These are phyloP conservation scores for Acanthochromis polyacanthus DNA, from an alignment of 2,113 vertebrate species.

Conservation along the genomic window DNA sequence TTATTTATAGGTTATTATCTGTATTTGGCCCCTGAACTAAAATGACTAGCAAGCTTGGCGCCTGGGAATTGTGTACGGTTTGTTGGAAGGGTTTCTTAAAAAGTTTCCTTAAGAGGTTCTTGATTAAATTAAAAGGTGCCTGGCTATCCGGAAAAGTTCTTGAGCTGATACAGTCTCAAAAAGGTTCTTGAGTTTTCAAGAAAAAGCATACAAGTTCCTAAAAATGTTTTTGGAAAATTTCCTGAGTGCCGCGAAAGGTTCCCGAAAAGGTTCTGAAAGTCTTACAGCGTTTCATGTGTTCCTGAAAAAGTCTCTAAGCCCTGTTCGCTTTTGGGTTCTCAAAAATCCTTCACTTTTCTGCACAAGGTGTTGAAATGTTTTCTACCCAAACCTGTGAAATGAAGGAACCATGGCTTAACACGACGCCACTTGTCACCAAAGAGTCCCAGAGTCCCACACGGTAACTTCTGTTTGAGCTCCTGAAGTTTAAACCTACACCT, in stretches of 20 bases:
- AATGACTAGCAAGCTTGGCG: too few species aligned
- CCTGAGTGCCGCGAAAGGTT: constrained; percentile 22
- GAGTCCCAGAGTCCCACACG: background rate
- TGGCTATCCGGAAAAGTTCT: background rate
- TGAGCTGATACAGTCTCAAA: too few species aligned
- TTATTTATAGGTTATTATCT: too few species aligned
- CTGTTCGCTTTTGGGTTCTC: background rate
- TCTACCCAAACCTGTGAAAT: background rate
- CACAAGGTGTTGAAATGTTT: too few species aligned
- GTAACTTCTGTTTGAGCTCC: background rate
- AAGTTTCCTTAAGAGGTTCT: too few species aligned
- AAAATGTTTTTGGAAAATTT: background rate
- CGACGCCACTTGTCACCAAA: background rate
- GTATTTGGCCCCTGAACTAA: too few species aligned
- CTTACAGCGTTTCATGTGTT: background rate
- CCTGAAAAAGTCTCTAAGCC: background rate
- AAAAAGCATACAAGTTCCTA: background rate
- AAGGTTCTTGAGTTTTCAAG: too few species aligned
- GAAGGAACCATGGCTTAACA: background rate
- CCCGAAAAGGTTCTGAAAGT: background rate
- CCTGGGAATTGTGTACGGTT: too few species aligned
- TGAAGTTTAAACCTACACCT: constrained; percentile 3
- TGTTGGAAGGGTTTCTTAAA: too few species aligned
- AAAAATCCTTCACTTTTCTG: background rate
- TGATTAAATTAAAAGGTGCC: background rate